Percentiles rank a stretch among this genome's conserved stretches.
Evolutionary conservation across 2,797 vertebrate species (phyloP).

Genomic region (Pseudochirops cupreus): DNA sequence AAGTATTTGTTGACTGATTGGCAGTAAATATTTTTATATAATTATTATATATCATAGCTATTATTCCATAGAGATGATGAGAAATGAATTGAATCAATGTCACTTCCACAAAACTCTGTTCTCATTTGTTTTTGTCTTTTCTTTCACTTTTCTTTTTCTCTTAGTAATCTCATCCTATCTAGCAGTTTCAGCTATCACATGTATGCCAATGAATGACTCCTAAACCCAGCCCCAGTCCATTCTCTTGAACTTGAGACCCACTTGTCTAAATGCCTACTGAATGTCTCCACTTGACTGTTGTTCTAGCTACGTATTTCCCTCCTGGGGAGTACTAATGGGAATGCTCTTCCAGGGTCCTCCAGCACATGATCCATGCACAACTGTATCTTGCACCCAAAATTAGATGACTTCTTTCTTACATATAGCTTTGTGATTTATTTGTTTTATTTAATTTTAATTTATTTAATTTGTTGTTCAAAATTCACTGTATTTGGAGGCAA

Average conservation of each 20-base stretch:
- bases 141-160: no score
- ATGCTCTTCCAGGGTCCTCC: background rate
- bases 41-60: no score
- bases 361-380: background rate
- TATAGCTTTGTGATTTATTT: background rate
- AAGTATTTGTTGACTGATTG: no score
- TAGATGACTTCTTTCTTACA: background rate
- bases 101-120: no score
- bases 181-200: no score
- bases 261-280: background rate
- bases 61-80: no score
- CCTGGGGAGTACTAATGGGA: background rate
- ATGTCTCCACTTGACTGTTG: background rate
- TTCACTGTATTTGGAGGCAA: background rate
- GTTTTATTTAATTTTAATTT: background rate
- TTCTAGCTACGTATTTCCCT: background rate
- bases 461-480: background rate
- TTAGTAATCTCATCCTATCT: no score
- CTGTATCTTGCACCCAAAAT: background rate
- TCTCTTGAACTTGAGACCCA: background rate
- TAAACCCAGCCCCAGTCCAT: background rate
- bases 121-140: no score
- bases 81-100: no score
- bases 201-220: no score
- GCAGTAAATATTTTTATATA: no score